Percentiles rank a stretch among this genome's conserved stretches.
These are phyloP conservation scores for Blastobasis adustella DNA, from an alignment of 2,888 invertebrate genomes.

Conservation along the genomic window DNA sequence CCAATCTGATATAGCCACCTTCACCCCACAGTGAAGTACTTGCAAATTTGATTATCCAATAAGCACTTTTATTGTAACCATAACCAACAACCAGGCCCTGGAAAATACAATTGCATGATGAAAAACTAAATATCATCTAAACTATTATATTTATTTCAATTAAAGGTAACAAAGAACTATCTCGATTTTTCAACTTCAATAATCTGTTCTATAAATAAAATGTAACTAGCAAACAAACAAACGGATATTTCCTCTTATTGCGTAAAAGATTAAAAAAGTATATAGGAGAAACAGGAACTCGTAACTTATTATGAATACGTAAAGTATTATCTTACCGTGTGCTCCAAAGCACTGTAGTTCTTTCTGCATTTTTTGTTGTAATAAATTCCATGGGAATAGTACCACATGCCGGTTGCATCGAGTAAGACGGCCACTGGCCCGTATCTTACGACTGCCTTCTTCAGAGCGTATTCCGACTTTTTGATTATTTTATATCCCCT, in stretches of 20 bases:
- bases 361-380: neutral
- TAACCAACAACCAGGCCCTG: constrained; percentile 7
- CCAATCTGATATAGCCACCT: constrained; percentile 84
- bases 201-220: no score
- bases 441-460: neutral
- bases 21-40: constrained; percentile 83
- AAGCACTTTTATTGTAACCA: neutral
- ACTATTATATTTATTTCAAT: no score
- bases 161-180: no score
- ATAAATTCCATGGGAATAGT: constrained; percentile 1
- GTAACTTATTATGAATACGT: no score
- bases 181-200: no score
- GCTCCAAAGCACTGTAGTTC: neutral
- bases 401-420: neutral
- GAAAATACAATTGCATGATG: neutral
- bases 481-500: no score
- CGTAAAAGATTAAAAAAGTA: no score
- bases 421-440: constrained; percentile 1
- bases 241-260: no score
- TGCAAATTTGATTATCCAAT: constrained; percentile 53
- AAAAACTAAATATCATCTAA: no score
- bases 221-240: no score
- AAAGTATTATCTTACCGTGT: constrained; percentile 1
- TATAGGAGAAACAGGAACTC: no score
- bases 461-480: neutral